A percentile compares a stretch with the other conserved stretches of the same genome.
Conservation (phyloP, 2,888 invertebrate species). For the Kuschelorhynchus macadamiae region DNA sequence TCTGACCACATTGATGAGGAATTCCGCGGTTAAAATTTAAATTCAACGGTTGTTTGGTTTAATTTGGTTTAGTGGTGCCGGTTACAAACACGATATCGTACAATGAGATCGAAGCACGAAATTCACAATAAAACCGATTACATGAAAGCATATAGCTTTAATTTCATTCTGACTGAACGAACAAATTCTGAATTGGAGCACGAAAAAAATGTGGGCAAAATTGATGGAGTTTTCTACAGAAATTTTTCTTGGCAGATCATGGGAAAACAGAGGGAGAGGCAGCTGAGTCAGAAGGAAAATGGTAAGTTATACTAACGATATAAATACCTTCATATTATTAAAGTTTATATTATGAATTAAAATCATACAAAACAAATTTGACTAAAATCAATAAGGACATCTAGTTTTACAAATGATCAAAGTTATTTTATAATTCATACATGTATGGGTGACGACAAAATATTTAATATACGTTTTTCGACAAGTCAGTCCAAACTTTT, state of each 20-base stretch:
- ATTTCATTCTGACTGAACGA: conserved; percentile 61
- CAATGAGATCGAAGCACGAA: conserved; percentile 56
- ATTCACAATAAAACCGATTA: conserved; percentile 57
- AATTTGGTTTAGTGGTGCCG: neutral
- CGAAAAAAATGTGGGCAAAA: conserved; percentile 53
- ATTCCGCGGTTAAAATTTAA: conserved; percentile 40
- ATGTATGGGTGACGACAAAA: too few species aligned
- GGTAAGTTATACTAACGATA: too few species aligned
- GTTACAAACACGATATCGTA: conserved; percentile 12
- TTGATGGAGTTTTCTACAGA: conserved; percentile 46
- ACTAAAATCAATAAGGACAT: too few species aligned
- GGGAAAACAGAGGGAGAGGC: conserved; percentile 39
- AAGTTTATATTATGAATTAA: too few species aligned
- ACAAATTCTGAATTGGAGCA: conserved; percentile 54
- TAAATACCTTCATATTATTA: too few species aligned
- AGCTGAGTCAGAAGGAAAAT: conserved; percentile 24
- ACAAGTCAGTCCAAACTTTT: too few species aligned
- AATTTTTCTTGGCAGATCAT: conserved; percentile 45
- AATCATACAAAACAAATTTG: too few species aligned
- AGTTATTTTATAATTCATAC: too few species aligned
- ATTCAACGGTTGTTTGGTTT: conserved; percentile 9
- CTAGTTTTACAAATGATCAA: too few species aligned
- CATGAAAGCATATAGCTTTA: conserved; percentile 58
- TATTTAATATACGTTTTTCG: too few species aligned
- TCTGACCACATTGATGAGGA: conserved; percentile 42